Conservation (phyloP, 2,113 vertebrate genomes). For the Prunella himalayana region DNA sequence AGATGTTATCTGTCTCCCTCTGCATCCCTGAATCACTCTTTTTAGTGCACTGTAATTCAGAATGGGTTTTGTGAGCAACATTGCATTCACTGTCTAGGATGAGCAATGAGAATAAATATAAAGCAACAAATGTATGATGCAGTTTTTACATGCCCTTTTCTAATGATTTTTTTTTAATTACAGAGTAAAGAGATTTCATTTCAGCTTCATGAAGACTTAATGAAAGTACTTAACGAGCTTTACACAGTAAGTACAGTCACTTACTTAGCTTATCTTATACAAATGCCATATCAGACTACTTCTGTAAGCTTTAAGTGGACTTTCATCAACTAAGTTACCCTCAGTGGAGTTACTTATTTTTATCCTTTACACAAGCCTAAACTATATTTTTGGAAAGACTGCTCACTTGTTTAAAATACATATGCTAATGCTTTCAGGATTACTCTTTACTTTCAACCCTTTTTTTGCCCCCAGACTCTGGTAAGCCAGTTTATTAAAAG, state of each 20-base stretch:
- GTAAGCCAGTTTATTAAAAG: not conserved
- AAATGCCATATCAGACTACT: not conserved
- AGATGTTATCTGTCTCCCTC: not conserved
- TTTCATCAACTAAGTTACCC: not conserved
- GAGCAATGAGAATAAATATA: not conserved
- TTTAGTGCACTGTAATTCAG: not conserved
- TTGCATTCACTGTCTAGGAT: not conserved
- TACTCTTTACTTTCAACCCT: not conserved
- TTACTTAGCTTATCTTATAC: constrained; percentile 30
- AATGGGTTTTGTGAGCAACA: not conserved
- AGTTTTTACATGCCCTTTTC: constrained; percentile 4
- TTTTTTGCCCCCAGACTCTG: not conserved
- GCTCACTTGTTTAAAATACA: not conserved
- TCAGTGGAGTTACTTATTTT: not conserved
- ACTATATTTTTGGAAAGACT: not conserved
- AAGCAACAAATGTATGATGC: not conserved
- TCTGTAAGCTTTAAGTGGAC: not conserved
- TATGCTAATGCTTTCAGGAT: not conserved
- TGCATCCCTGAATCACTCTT: not conserved
- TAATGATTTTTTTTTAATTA: constrained; percentile 72
- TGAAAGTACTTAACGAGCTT: constrained; percentile 98
- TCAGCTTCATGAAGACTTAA: constrained; percentile 97
- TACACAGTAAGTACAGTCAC: constrained; percentile 88
- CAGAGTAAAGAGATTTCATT: constrained; percentile 98
- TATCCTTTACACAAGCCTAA: not conserved